Conservation (phyloP, 1,140 invertebrate species). For the Cardiocondyla obscurior region DNA sequence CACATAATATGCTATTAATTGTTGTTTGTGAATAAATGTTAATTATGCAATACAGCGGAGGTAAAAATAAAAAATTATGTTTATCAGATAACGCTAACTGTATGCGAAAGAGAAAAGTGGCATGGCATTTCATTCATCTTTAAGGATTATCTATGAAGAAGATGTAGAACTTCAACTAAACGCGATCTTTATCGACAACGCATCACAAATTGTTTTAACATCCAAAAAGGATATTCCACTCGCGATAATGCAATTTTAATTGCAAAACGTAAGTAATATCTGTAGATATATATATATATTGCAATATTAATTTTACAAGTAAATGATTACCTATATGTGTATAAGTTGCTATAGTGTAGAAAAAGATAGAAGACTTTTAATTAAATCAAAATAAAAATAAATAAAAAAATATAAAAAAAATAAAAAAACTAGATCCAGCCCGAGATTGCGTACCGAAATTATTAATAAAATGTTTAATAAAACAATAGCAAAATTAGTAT, state of each 20-base stretch:
- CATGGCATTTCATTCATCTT: background rate
- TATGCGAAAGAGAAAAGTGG: background rate
- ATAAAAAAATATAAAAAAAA: no score
- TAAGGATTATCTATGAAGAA: background rate
- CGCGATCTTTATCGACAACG: background rate
- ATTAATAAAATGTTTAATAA: background rate
- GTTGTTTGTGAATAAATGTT: background rate
- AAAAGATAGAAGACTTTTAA: background rate
- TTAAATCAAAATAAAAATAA: background rate
- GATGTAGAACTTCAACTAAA: background rate
- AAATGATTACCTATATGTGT: background rate
- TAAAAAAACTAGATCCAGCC: background rate
- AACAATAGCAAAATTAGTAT: background rate
- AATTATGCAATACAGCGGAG: background rate
- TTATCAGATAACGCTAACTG: background rate
- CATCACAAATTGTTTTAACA: background rate
- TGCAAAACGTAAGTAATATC: constrained; percentile 4
- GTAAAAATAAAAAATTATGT: background rate
- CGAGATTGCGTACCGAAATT: background rate
- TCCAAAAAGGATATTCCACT: background rate
- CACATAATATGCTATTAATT: background rate
- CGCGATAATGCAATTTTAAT: constrained; percentile 40
- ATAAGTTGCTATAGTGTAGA: background rate
- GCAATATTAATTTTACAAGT: background rate
- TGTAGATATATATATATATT: background rate